Evolutionary conservation across 2,113 vertebrate species (phyloP), one percentile per base, ranked within the genome.

Genomic region (Hoplias malabaricus): DNA sequence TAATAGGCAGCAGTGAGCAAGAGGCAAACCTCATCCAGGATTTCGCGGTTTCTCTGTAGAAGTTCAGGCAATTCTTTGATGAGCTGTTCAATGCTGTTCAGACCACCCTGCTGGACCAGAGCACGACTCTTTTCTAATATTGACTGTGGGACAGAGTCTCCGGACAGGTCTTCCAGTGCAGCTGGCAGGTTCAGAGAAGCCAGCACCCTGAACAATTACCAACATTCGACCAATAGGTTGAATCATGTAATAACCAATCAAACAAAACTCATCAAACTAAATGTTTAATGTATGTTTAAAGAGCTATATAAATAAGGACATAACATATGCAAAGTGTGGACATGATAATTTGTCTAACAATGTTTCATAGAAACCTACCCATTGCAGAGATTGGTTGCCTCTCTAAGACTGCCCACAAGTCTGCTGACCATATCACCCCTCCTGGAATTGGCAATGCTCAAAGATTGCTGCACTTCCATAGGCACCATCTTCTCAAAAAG

Each of bases 401-500:
- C 98, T 88, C 96, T 95, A 96, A 99, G 95, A 19, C 95, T 94
- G 76, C 95, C 95, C 84, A 98, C 96, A 78, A 93, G 92, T 79
- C 94, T 94, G 88, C 98, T 99, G 0, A 99, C 94, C 23, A 94
- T 89, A 29, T 99, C 98, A 3, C 94, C 91, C 85, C 94, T 98
- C 82, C 97, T 94, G 91, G 98, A 96, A 87, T 86, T 94, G 86
- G 94, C 96, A 43, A 91, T 77, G 54, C 92, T 94, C 92, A 99
- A 87, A 68, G 96, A 94, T 40, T 98, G 95, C 86, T 99, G 96
- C 65, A 99, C 95, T 7, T 94, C 94, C 91, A 98, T 89, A 12
- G 98, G 98, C 54, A 99, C 96, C 97, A 99, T 98, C 91, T 98
- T 99, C 91, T 97, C 98, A 94, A 99, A 99, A 70, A 99, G 82